These are phyloP conservation scores for Emydura subglobosa DNA, from an alignment of 2,113 vertebrate species.

Conservation along the genomic window DNA sequence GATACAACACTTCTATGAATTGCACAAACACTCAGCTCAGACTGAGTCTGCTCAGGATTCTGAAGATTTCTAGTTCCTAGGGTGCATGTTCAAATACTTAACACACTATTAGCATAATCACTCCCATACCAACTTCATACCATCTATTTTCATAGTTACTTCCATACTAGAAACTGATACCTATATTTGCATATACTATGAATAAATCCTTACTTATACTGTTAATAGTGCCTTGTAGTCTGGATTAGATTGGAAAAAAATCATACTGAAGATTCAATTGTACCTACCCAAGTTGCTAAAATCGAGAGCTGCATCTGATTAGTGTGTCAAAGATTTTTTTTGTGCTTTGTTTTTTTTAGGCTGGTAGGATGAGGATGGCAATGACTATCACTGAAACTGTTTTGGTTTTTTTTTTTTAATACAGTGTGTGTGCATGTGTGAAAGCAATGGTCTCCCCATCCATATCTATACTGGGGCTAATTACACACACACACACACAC, in stretches of 20 bases:
- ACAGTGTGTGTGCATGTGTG: rapidly evolving
- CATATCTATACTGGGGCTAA: background rate
- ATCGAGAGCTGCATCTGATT: constrained; percentile 10
- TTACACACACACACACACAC: background rate
- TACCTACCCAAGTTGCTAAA: background rate
- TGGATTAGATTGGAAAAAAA: constrained; percentile 28
- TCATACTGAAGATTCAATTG: background rate
- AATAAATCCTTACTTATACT: background rate
- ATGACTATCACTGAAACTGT: background rate
- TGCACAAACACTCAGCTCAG: background rate
- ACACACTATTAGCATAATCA: background rate
- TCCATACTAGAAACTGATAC: background rate
- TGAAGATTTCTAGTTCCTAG: background rate
- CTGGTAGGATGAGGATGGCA: background rate
- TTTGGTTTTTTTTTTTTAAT: background rate
- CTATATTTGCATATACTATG: background rate
- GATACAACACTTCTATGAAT: background rate
- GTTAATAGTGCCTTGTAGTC: background rate
- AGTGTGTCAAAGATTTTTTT: background rate
- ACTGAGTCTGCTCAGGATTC: background rate
- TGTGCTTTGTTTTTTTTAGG: background rate
- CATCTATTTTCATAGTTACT: background rate
- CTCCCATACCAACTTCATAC: background rate
- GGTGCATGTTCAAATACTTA: background rate
- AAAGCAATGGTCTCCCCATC: background rate